Evolutionary conservation across 2,797 vertebrate species (phyloP).

Genomic region (Nyctalus aviator): DNA sequence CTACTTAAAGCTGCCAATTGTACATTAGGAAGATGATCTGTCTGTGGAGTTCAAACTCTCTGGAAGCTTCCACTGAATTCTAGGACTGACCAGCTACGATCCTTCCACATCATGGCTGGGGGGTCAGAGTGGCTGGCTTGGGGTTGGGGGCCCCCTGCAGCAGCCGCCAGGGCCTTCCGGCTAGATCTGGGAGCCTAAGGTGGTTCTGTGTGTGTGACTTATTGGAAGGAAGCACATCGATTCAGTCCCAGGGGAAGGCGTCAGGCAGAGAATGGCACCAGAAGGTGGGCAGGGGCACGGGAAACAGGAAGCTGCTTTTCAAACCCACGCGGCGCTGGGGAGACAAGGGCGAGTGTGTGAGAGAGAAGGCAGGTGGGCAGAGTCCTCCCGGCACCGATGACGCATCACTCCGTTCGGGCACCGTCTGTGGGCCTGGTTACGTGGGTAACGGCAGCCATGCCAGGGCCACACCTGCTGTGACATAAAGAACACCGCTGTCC

Average conservation of each 20-base stretch:
- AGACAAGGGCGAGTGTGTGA: not conserved
- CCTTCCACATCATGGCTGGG: not conserved
- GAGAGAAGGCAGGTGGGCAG: not conserved
- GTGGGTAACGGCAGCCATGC: not conserved
- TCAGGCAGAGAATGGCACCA: accelerated
- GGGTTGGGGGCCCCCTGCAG: not conserved
- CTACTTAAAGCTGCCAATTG: not conserved
- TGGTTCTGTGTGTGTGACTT: not conserved
- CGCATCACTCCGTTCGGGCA: not conserved
- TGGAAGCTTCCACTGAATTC: not conserved
- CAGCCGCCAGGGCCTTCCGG: not conserved
- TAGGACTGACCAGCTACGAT: not conserved
- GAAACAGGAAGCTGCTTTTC: not conserved
- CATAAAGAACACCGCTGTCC: not conserved
- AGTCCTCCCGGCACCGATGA: accelerated
- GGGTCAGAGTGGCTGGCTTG: not conserved
- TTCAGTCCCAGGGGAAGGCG: not conserved
- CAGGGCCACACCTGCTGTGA: not conserved
- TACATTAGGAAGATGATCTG: not conserved
- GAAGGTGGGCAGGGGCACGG: not conserved
- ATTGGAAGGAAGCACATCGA: not conserved
- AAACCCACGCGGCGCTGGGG: not conserved
- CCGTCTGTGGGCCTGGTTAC: not conserved
- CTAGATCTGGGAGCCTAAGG: not conserved
- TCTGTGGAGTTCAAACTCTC: not conserved